Conservation (phyloP, 1,140 invertebrate species). For the Nasonia longicornis region DNA sequence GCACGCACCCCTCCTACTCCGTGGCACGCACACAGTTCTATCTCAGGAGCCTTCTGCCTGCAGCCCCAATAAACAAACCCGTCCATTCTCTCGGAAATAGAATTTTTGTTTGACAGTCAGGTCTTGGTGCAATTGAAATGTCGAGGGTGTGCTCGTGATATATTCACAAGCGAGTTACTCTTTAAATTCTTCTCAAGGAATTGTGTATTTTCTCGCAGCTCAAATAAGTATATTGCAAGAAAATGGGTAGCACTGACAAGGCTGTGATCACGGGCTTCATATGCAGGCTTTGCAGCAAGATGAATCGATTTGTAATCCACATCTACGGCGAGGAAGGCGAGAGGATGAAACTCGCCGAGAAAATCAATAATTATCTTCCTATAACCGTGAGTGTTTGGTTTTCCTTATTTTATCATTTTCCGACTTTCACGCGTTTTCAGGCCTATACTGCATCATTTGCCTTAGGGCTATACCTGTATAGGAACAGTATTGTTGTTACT, state of each 20-base stretch:
- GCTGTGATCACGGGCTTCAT: slow-evolving; percentile 82
- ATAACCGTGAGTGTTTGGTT: slow-evolving; percentile 73
- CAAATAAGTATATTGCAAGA: slow-evolving; percentile 41
- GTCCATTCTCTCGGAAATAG: slow-evolving; percentile 25
- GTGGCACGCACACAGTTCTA: neutral
- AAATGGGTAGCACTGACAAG: slow-evolving; percentile 82
- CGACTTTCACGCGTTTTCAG: neutral
- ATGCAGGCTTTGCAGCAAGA: slow-evolving; percentile 83
- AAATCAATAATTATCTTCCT: slow-evolving; percentile 81
- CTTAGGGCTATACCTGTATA: neutral
- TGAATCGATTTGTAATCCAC: slow-evolving; percentile 82
- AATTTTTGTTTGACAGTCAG: slow-evolving; percentile 35
- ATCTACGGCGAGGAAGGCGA: slow-evolving; percentile 82
- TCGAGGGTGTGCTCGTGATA: neutral
- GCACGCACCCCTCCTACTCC: no score
- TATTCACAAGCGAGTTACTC: neutral
- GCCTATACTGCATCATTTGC: neutral
- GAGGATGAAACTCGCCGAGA: slow-evolving; percentile 77
- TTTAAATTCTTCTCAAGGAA: neutral
- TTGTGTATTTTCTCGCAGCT: neutral
- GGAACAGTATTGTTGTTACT: slow-evolving; percentile 18
- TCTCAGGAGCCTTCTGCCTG: neutral
- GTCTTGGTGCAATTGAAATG: slow-evolving; percentile 15
- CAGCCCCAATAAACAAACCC: slow-evolving; percentile 45
- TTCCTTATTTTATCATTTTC: slow-evolving; percentile 10